A percentile compares a stretch with the other conserved stretches of the same genome.
These are phyloP conservation scores for Ephialtes manifestator DNA, from an alignment of 2,888 invertebrate genomes.

Conservation along the genomic window DNA sequence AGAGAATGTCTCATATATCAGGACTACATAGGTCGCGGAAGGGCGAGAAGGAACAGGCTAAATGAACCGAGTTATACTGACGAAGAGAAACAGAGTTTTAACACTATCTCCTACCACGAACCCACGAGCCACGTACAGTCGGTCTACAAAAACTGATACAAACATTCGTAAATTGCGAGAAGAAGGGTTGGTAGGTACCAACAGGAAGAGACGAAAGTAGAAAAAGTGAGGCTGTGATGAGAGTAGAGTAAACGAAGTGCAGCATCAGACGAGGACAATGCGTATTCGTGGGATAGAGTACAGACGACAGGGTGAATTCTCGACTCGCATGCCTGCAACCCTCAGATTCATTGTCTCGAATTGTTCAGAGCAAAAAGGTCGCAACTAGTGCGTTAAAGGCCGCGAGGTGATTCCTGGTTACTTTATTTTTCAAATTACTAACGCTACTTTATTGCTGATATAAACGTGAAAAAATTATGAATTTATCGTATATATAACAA, in stretches of 20 bases:
- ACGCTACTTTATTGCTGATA: not conserved
- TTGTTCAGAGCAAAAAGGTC: slow-evolving; percentile 34
- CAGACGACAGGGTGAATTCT: slow-evolving; percentile 7
- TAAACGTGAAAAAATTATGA: too few species aligned
- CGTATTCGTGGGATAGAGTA: slow-evolving; percentile 5
- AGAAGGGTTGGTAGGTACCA: not conserved
- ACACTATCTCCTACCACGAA: not conserved
- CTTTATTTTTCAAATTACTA: not conserved
- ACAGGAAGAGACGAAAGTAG: not conserved
- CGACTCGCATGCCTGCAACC: not conserved
- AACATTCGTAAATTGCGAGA: not conserved
- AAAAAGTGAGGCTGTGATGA: not conserved
- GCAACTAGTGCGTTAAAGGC: slow-evolving; percentile 27
- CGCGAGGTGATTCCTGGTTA: slow-evolving; percentile 2
- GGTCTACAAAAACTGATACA: not conserved
- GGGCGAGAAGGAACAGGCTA: not conserved
- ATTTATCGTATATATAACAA: too few species aligned
- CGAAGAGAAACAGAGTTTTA: slow-evolving; percentile 2
- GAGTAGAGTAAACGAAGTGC: slow-evolving; percentile 16
- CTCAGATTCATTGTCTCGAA: slow-evolving; percentile 46
- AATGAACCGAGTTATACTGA: slow-evolving; percentile 23
- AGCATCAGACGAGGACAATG: slow-evolving; percentile 28
- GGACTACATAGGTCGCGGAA: not conserved
- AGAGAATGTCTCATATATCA: too few species aligned
- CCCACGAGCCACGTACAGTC: slow-evolving; percentile 1